Base-by-base conservation (phyloP, 2,888 invertebrate genomes). In the Mesodorylaimus sp. region DNA sequence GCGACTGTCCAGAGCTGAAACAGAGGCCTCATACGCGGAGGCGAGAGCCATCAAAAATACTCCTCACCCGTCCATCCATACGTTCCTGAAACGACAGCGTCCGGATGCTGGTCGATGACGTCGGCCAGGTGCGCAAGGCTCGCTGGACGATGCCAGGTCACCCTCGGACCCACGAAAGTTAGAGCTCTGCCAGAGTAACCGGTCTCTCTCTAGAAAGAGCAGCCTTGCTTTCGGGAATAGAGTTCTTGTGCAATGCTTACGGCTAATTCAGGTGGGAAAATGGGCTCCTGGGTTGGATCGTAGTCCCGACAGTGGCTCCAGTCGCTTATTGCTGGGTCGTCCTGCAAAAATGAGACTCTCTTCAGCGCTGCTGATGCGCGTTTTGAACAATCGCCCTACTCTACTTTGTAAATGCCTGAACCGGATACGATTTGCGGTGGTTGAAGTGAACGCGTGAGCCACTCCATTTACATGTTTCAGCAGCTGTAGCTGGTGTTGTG, bases 221-320 rank as follows among this genome's bases (percentile, higher is more conserved):
- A n/a, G n/a, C n/a, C n/a, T n/a, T n/a, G n/a, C n/a, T n/a, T n/a
- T n/a, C n/a, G n/a, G n/a, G n/a, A n/a, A n/a, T n/a, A n/a, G n/a
- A n/a, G n/a, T n/a, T n/a, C n/a, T n/a, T n/a, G n/a, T n/a, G n/a
- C n/a, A n/a, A n/a, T n/a, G n/a, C n/a, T n/a, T n/a, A n/a, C 32
- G 16, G 16, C 32, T 48, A 88, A 68, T 65, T 85, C 85, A 7
- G 85, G 81, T 24, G 88, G 88, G 62, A 87, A 88, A 58, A 88
- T 86, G 2, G 82, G 79, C 68, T 88, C 87, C 67, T 87, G 87
- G 0, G 78, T 73, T 1, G 79, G 72, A 70, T 84, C 79, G 55
- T 79, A 80, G 0, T 16, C 16, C 16, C 32, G 32, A 32, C 7
- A 16, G 32, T 32, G 32, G 7, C 16, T 16, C 32, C 32, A 32